Conservation (phyloP, 2,888 invertebrate species). For the Stegophylla sp. region DNA sequence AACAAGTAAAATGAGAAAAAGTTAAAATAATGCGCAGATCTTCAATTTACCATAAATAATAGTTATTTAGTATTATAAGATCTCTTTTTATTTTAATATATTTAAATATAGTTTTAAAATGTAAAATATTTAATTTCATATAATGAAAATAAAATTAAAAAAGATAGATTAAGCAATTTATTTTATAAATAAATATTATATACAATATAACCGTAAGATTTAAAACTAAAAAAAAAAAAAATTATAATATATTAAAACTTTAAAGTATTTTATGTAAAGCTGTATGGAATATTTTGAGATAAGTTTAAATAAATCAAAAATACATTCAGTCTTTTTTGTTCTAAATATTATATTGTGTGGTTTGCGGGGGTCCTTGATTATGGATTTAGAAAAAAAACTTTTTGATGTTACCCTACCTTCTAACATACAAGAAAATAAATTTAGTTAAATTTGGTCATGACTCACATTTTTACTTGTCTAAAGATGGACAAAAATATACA, state of each 20-base stretch:
- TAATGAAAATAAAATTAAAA: background rate
- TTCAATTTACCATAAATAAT: background rate
- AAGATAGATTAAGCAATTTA: background rate
- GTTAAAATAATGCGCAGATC: constrained; percentile 1
- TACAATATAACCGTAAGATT: too few relatives aligned
- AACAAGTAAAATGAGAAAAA: too few relatives aligned
- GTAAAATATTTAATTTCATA: background rate
- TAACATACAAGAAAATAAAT: too few relatives aligned
- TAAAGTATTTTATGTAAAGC: background rate
- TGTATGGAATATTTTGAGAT: background rate
- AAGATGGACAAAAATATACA: too few relatives aligned
- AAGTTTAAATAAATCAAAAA: background rate
- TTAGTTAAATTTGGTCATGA: too few relatives aligned
- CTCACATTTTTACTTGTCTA: too few relatives aligned
- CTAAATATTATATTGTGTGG: background rate
- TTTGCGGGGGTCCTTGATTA: too few relatives aligned
- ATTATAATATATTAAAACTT: background rate
- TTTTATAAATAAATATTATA: too few relatives aligned
- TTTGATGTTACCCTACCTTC: too few relatives aligned
- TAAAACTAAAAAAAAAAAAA: background rate
- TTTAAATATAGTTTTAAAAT: background rate
- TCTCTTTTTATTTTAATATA: background rate
- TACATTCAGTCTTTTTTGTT: constrained; percentile 40
- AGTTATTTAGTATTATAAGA: background rate
- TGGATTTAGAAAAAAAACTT: too few relatives aligned